Conservation (phyloP, 2,113 vertebrate genomes). For the Dermatemys mawii region DNA sequence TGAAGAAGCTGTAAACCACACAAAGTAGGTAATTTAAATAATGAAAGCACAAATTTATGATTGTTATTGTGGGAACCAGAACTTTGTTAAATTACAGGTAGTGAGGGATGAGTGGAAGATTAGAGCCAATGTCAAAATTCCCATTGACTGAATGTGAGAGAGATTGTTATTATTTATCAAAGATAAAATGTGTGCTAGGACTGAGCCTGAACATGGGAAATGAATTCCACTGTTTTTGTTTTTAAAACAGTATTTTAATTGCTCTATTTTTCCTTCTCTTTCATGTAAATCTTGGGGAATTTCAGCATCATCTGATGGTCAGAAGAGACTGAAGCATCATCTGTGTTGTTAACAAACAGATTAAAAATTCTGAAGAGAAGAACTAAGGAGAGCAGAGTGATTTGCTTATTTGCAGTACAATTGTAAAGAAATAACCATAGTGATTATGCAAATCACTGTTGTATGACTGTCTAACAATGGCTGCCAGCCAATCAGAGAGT, state of each 20-base stretch:
- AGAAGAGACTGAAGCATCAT: accelerated
- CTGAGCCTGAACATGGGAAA: background rate
- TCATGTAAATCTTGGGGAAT: background rate
- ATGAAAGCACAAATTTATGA: background rate
- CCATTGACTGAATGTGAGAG: background rate
- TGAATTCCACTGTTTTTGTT: background rate
- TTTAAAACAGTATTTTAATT: conserved; percentile 27
- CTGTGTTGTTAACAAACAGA: conserved; percentile 5
- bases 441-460: background rate
- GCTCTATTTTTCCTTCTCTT: conserved; percentile 1
- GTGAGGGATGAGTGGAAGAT: background rate
- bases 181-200: background rate
- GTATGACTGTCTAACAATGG: background rate
- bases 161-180: background rate
- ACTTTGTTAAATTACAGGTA: background rate
- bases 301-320: background rate
- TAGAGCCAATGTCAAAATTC: background rate
- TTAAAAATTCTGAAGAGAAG: background rate
- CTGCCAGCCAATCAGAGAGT: conserved; percentile 18
- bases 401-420: conserved; percentile 28
- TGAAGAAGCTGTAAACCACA: conserved; percentile 17
- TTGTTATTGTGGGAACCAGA: background rate
- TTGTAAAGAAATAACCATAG: background rate
- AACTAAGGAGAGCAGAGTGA: background rate
- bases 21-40: conserved; percentile 45